A percentile compares a stretch with the other conserved stretches of the same genome.
Conservation (phyloP, 2,888 invertebrate genomes). For the Agonum fuliginosum region DNA sequence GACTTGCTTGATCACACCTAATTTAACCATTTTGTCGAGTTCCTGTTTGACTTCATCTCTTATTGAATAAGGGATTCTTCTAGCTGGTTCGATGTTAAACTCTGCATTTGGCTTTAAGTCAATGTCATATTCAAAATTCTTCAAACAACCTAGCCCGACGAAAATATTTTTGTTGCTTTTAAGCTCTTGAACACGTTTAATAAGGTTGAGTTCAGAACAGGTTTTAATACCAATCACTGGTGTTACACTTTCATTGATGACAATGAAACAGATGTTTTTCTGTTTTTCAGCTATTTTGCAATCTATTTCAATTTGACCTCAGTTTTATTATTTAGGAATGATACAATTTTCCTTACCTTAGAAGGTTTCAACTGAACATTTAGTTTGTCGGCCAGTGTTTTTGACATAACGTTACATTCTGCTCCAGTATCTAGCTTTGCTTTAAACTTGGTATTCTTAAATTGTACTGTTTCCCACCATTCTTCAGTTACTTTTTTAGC, state of each 20-base stretch:
- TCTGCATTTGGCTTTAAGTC: conserved; percentile 27
- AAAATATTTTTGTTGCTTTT: conserved; percentile 14
- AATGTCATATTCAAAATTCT: conserved; percentile 56
- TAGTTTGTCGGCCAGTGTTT: not conserved
- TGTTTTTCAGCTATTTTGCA: not conserved
- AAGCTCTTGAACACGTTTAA: conserved; percentile 6
- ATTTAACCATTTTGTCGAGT: conserved; percentile 59
- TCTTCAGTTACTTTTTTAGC: not conserved
- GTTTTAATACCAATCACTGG: not conserved
- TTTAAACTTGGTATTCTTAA: not conserved
- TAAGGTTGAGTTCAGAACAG: not conserved
- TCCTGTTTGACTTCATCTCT: conserved; percentile 8
- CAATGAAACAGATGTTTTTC: not conserved
- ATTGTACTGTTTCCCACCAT: conserved; percentile 41
- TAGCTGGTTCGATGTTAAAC: conserved; percentile 47
- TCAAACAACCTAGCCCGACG: conserved; percentile 56
- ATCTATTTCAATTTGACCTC: not conserved
- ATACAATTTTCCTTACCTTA: not conserved
- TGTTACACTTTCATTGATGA: not conserved
- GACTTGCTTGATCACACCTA: conserved; percentile 57
- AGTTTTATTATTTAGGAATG: not conserved
- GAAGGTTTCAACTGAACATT: not conserved
- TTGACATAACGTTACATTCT: conserved; percentile 27
- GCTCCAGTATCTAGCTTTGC: conserved; percentile 47
- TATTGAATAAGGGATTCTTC: conserved; percentile 57